Base-by-base conservation (phyloP, 2,797 vertebrate genomes). In the Peromyscus melanophrys region DNA sequence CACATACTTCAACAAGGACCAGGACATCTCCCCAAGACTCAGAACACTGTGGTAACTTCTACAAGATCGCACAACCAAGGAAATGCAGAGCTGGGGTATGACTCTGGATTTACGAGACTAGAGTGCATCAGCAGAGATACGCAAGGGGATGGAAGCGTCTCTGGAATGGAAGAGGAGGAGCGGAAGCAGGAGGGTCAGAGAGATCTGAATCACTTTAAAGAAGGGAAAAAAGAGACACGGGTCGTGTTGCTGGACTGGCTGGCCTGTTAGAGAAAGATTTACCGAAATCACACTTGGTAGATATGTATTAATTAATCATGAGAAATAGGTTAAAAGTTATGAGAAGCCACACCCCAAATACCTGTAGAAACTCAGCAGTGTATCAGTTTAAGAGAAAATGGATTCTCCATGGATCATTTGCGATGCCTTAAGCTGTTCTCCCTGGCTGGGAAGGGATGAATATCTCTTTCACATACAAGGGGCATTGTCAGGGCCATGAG, bases 211-310 rank as follows among this genome's bases (percentile, higher is more conserved):
- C 80, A 76, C 8, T 21, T 55, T 61, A 31, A 84, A 91, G 31
- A 94, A 80, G 21, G 46, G 52, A 86, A 14, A 19, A 75, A 82
- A 84, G 29, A 92, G 0, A 46, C 46, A 17, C 78, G 34, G 6
- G 49, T 91, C 49, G 55, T n/a, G 75, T 75, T 88, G 93, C 59
- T 43, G 89, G 29, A n/a, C 13, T 34, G 67, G 55, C 21, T 84
- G 69, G 59, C 78, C 80, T 92, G 7, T 96, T 88, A 81, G 55
- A 92, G 25, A 96, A 96, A 96, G 52, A 46, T 87, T 93, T 78
- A 91, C 63, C 40, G 34, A 94, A 96, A 82, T 83, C 63, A 43
- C 82, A 29, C 57, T 91, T 59, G 91, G 49, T 65, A 87, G n/a
- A 49, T 89, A 89, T 49, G 40, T 55, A 77, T 89, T 89, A 76